These are phyloP conservation scores for Chrosomus eos DNA, from an alignment of 2,797 vertebrate species.

Conservation along the genomic window DNA sequence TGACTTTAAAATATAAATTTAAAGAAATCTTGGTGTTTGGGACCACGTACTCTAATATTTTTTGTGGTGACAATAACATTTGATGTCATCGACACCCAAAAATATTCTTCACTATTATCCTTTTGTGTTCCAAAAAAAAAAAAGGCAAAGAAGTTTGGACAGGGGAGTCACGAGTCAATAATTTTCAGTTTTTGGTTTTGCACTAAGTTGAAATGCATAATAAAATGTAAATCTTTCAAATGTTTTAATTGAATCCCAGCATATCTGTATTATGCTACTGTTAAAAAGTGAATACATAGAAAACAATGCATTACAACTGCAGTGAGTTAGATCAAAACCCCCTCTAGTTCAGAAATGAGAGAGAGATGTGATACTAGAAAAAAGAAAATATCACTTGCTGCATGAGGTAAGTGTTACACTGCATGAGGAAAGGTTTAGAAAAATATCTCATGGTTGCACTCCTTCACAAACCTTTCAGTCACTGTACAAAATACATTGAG, in stretches of 20 bases:
- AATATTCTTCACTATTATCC: background rate
- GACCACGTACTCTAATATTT: background rate
- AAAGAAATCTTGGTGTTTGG: background rate
- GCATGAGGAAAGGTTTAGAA: conserved; percentile 38
- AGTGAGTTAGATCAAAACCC: background rate
- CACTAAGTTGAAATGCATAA: background rate
- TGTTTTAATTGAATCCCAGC: background rate
- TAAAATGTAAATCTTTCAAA: background rate
- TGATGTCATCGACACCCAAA: background rate
- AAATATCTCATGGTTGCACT: conserved; percentile 56
- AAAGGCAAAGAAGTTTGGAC: background rate
- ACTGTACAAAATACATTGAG: conserved; percentile 65
- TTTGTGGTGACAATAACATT: background rate
- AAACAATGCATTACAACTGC: background rate
- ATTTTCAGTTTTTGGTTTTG: background rate
- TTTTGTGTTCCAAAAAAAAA: too few species aligned
- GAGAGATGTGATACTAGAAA: background rate
- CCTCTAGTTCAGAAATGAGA: background rate
- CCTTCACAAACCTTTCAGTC: conserved; percentile 53
- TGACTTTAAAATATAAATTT: background rate
- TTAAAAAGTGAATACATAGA: background rate
- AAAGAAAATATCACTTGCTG: conserved; percentile 24
- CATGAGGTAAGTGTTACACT: conserved; percentile 40
- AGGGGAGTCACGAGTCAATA: background rate
- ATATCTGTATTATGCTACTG: background rate